Evolutionary conservation across 2,888 invertebrate genomes (phyloP), one percentile per base, ranked within the genome.

Genomic region (Gasteruption jaculator): DNA sequence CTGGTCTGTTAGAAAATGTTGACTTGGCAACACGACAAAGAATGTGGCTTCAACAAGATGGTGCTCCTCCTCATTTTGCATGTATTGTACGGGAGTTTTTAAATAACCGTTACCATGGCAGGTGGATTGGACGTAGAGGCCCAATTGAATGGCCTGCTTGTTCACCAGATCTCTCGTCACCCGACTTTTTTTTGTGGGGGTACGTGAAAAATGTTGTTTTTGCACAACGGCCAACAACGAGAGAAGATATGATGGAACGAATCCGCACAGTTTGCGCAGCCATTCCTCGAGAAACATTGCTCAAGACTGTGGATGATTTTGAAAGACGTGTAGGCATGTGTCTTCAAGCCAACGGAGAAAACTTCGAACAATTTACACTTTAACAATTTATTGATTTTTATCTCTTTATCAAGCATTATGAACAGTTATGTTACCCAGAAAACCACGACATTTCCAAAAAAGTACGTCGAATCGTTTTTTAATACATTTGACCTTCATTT

Each of bases 51-150:
- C 39, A 39, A 11, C 39, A 39, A 4, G 32, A 39, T 32, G 32
- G 39, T 22, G 35, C 39, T 22, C 32, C 39, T 19, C 31, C 32
- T 10, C 39, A 39, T 22, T 32, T 8, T 10, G 25, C 10, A 10
- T 12, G 22, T 32, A 32, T 14, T 12, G 39, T 39, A n/a, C 16
- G 22, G 8, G 15, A 31, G 7, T 39, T 39, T 32, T 21, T 39
- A 39, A 16, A 33, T 20, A 4, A 19, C 11, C 14, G 10, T 20
- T 32, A 20, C 24, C 29, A 18, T 31, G n/a, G 15, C 24, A 19
- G 37, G 10, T 49, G 38, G 46, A 47, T 49, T 12, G 45, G 46
- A 3, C 34, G 34, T 15, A 22, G 33, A 18, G 38, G 41, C 20
- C 42, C 36, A 5, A 34, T 40, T 18, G 18, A 14, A 15, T 47